Evolutionary conservation across 2,888 invertebrate species (phyloP).

Genomic region (Empis stercorea): DNA sequence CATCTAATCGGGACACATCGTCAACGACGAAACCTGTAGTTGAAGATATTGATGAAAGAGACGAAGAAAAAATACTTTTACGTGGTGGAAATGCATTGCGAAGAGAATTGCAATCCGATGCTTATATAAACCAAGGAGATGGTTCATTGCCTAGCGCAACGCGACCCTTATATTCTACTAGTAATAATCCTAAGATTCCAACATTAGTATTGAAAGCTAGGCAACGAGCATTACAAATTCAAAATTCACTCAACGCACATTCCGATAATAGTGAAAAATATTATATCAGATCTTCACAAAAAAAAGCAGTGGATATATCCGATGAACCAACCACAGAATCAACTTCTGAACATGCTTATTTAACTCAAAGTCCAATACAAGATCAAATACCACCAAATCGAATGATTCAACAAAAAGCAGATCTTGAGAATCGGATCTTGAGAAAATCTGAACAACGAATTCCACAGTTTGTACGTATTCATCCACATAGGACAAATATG

Average conservation of each 20-base stretch:
- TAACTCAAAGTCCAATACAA: slow-evolving; percentile 40
- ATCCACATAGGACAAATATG: slow-evolving; percentile 14
- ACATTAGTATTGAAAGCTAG: slow-evolving; percentile 41
- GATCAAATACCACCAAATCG: slow-evolving; percentile 42
- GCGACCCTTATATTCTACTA: slow-evolving; percentile 54
- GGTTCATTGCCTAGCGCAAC: slow-evolving; percentile 50
- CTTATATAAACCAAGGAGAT: slow-evolving; percentile 18
- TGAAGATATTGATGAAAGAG: slow-evolving; percentile 38
- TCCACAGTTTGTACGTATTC: slow-evolving; percentile 37
- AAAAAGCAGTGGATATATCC: slow-evolving; percentile 19
- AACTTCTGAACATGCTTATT: slow-evolving; percentile 38
- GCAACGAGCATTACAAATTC: slow-evolving; percentile 31
- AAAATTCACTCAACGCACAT: slow-evolving; percentile 10
- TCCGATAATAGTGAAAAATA: slow-evolving; percentile 29
- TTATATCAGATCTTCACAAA: slow-evolving; percentile 20
- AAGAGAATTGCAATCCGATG: slow-evolving; percentile 44
- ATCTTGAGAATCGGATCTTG: slow-evolving; percentile 10
- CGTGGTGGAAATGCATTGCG: slow-evolving; percentile 49
- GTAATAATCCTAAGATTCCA: slow-evolving; percentile 42
- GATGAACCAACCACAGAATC: slow-evolving; percentile 44
- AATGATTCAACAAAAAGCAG: slow-evolving; percentile 15
- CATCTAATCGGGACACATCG: slow-evolving; percentile 6
- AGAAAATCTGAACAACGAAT: slow-evolving; percentile 10
- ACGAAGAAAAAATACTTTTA: slow-evolving; percentile 31
- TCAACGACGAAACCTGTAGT: slow-evolving; percentile 40